Conservation (phyloP, 2,888 invertebrate genomes). For the Gasteruption jaculator region DNA sequence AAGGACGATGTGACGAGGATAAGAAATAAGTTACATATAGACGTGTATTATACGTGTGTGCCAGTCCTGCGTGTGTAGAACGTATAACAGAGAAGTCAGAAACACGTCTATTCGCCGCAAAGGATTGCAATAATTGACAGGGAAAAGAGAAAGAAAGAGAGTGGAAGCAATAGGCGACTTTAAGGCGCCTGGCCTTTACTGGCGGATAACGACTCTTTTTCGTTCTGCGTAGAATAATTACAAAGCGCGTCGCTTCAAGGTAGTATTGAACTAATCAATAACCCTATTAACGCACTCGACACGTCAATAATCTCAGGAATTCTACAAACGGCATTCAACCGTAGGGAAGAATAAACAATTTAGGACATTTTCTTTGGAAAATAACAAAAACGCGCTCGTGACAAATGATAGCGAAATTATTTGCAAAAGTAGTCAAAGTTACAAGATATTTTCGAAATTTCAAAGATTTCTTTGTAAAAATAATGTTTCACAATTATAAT, state of each 20-base stretch:
- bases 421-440: too few species aligned
- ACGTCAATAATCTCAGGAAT: too few species aligned
- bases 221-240: slow-evolving; percentile 35
- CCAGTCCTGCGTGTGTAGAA: slow-evolving; percentile 21
- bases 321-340: too few species aligned
- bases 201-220: slow-evolving; percentile 33
- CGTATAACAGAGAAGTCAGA: slow-evolving; percentile 22
- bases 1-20: neutral
- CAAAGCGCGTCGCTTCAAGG: slow-evolving; percentile 25
- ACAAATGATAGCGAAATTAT: too few species aligned
- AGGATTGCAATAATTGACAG: slow-evolving; percentile 31
- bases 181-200: slow-evolving; percentile 29
- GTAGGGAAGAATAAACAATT: too few species aligned
- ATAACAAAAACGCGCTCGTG: too few species aligned
- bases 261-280: slow-evolving; percentile 35
- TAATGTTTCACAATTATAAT: too few species aligned
- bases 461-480: too few species aligned
- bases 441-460: too few species aligned
- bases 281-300: slow-evolving; percentile 34
- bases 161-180: slow-evolving; percentile 27
- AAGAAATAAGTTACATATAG: too few species aligned
- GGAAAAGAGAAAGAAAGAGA: neutral
- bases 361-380: too few species aligned
- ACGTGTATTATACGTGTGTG: slow-evolving; percentile 20
- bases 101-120: too few species aligned